A percentile compares a stretch with the other conserved stretches of the same genome.
These are phyloP conservation scores for Sycophaga agraensis DNA, from an alignment of 1,140 invertebrate genomes.

Conservation along the genomic window DNA sequence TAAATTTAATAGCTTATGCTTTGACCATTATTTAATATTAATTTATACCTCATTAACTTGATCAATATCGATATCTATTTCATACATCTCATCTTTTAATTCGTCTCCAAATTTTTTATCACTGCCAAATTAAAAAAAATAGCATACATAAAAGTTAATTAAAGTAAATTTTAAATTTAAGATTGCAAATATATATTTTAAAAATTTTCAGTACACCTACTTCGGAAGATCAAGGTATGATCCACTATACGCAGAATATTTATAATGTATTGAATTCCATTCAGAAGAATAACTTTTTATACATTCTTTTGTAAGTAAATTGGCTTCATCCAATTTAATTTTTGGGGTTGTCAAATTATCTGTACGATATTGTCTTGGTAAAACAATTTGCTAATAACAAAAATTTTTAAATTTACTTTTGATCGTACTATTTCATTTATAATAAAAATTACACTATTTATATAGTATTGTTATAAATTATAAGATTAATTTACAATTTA, in stretches of 20 bases:
- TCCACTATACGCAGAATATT: conserved; percentile 82
- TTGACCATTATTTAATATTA: conserved; percentile 1
- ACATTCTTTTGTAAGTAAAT: conserved; percentile 81
- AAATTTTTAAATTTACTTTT: conserved; percentile 5
- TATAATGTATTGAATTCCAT: conserved; percentile 87
- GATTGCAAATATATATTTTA: too few species aligned
- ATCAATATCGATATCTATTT: conserved; percentile 84
- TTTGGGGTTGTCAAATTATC: conserved; percentile 67
- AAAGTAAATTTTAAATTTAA: neutral
- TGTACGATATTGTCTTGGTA: conserved; percentile 78
- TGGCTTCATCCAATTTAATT: conserved; percentile 53
- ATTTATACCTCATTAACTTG: conserved; percentile 71
- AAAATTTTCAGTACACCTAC: conserved; percentile 63
- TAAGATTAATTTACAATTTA: too few species aligned
- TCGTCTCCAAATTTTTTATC: conserved; percentile 53
- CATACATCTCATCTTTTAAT: conserved; percentile 80
- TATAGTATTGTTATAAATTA: too few species aligned
- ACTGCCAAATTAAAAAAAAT: conserved; percentile 60
- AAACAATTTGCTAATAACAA: conserved; percentile 69
- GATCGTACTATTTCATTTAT: neutral
- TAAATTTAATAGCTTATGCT: neutral
- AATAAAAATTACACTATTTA: neutral
- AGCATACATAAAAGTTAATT: conserved; percentile 13
- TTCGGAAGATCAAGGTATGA: conserved; percentile 82
- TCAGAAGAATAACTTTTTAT: conserved; percentile 82